Conservation (phyloP, 30 jellyfish, hydroid and myxozoan genomes). For the Mastigias papua region DNA sequence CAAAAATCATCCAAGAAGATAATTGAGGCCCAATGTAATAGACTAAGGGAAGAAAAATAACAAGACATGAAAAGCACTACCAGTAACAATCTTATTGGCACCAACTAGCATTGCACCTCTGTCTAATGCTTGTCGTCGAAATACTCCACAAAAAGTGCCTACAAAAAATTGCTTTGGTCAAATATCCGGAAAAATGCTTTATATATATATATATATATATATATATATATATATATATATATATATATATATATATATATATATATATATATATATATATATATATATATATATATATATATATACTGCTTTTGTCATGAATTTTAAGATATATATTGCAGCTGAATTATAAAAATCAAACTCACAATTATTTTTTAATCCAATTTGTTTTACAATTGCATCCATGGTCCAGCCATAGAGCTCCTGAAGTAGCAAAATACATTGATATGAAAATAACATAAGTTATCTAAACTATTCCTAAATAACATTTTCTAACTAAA, state of each 20-base stretch:
- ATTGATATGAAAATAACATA: neutral
- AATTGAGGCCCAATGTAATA: no score
- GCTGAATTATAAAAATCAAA: neutral
- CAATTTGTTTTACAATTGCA: slow-evolving; percentile 94
- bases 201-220: no score
- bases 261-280: no score
- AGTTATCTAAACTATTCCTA: neutral
- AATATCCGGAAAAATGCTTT: no score
- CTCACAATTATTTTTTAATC: slow-evolving; percentile 95
- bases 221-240: no score
- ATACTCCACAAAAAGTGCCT: slow-evolving; percentile 99
- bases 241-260: no score
- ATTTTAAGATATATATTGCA: neutral
- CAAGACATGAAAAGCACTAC: no score
- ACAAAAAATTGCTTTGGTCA: neutral
- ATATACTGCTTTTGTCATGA: neutral
- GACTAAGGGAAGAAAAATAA: neutral
- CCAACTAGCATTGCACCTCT: slow-evolving; percentile 98
- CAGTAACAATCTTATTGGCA: slow-evolving; percentile 98
- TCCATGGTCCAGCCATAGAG: slow-evolving; percentile 99
- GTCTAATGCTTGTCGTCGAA: slow-evolving; percentile 99
- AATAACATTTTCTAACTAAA: no score
- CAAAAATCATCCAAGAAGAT: no score
- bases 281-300: no score
- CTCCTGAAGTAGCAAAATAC: slow-evolving; percentile 60